Evolutionary conservation across 2,888 invertebrate genomes (phyloP).

Genomic region (Cataglyphis livida): DNA sequence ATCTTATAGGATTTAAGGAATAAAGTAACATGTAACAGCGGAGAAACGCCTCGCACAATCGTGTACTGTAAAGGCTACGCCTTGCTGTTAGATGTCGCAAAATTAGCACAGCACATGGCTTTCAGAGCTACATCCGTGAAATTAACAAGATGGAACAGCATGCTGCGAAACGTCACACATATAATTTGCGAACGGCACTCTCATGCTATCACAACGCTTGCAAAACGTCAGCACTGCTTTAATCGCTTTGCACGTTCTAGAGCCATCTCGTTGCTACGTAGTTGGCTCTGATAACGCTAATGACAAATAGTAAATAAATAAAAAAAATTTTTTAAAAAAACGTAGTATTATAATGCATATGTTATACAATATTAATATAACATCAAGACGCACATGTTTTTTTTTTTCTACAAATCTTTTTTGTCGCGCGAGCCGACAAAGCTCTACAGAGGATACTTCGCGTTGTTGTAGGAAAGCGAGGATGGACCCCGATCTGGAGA

Average conservation of each 20-base stretch:
- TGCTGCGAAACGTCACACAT: conserved; percentile 9
- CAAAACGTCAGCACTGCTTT: conserved; percentile 6
- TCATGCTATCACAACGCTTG: conserved; percentile 2
- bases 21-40: neutral
- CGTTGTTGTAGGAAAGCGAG: conserved; percentile 79
- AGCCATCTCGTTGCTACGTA: neutral
- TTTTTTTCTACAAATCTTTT: conserved; percentile 12
- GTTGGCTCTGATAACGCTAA: neutral
- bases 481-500: conserved; percentile 89
- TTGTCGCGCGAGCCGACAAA: conserved; percentile 48
- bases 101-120: conserved; percentile 39
- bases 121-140: conserved; percentile 10
- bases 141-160: conserved; percentile 40
- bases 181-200: conserved; percentile 4
- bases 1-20: neutral
- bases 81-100: neutral
- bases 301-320: neutral
- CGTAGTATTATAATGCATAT: neutral
- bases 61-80: neutral
- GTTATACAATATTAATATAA: neutral
- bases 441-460: conserved; percentile 46
- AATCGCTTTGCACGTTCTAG: conserved; percentile 12
- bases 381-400: neutral
- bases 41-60: neutral
- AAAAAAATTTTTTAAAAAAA: neutral